Evolutionary conservation across 2,888 invertebrate genomes (phyloP).

Genomic region (Thymelicus sylvestris): DNA sequence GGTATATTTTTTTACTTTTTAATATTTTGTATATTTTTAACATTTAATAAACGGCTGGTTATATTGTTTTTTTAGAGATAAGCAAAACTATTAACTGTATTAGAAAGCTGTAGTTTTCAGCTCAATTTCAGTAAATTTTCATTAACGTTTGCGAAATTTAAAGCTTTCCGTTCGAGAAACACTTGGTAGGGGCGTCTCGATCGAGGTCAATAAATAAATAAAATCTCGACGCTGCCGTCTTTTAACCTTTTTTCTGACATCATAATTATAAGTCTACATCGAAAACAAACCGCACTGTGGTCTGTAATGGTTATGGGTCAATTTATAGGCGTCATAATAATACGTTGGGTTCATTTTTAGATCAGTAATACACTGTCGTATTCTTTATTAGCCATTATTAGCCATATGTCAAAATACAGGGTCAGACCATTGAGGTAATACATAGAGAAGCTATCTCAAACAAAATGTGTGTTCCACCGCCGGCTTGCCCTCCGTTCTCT

Average conservation of each 20-base stretch:
- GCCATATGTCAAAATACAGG: not conserved
- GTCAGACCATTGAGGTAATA: no score
- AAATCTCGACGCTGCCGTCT: slow-evolving; percentile 70
- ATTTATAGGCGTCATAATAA: slow-evolving; percentile 80
- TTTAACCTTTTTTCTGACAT: slow-evolving; percentile 64
- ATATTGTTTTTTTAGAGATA: no score
- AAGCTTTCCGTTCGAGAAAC: slow-evolving; percentile 10
- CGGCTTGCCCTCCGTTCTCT: no score
- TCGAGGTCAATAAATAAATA: slow-evolving; percentile 79
- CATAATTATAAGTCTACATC: slow-evolving; percentile 77
- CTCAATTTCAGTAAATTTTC: no score
- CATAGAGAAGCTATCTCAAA: no score
- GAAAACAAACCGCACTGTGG: slow-evolving; percentile 78
- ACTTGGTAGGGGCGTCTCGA: slow-evolving; percentile 53
- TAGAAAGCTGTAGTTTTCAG: no score
- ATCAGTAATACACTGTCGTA: slow-evolving; percentile 47
- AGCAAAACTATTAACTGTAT: no score
- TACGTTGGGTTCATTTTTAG: slow-evolving; percentile 52
- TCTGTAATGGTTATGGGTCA: slow-evolving; percentile 75
- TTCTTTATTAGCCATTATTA: slow-evolving; percentile 50
- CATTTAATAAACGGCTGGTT: no score
- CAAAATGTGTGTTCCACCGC: no score
- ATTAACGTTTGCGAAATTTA: no score
- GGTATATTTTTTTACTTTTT: no score
- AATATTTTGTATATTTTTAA: no score